Base-by-base conservation (phyloP, 2,113 vertebrate species). In the Collichthys lucidus region DNA sequence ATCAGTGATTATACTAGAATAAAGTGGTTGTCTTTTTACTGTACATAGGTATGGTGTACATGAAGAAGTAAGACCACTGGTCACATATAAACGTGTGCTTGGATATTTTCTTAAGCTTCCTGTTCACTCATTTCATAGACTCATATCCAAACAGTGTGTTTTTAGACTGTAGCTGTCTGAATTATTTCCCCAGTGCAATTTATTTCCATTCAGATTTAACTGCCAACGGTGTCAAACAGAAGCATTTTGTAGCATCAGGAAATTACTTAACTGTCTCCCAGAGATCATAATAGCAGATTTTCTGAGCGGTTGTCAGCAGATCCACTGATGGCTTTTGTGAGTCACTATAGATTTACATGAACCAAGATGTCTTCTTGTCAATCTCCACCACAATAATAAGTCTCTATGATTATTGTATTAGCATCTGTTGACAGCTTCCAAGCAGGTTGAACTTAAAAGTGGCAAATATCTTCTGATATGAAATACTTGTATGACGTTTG, bases 281-380 rank as follows among this genome's bases (percentile, higher is more conserved):
- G 31, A 72, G 40, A 55, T 52, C 14, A 69, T 42, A 35, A 26
- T 29, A 44, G 10, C 5, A 14, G 16, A 2, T 26, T 26, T 65
- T 49, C n/a, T 56, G 26, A 52, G 4, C 24, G n/a, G n/a, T 35
- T 12, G 16, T 71, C n/a, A 24, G 29, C 40, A 63, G 42, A 57
- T 76, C 22, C 6, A 31, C 6, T 20, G 14, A 60, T 44, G 22
- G 55, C 26, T 60, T 72, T 49, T 52, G 44, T 65, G 24, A 59
- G 63, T 67, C 12, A 29, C 62, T 74, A 14, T 56, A 24, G 11
- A 29, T n/a, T 44, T 40, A 66, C 46, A 22, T 42, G n/a, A 73
- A 49, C 20, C 10, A 20, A 19, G 44, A 62, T 53, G 59, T 42
- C 20, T 35, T 11, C 26, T 52, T 8, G 31, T 53, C 42, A 57